Evolutionary conservation across 1,140 invertebrate species (phyloP).

Genomic region (Anthonomus grandis): DNA sequence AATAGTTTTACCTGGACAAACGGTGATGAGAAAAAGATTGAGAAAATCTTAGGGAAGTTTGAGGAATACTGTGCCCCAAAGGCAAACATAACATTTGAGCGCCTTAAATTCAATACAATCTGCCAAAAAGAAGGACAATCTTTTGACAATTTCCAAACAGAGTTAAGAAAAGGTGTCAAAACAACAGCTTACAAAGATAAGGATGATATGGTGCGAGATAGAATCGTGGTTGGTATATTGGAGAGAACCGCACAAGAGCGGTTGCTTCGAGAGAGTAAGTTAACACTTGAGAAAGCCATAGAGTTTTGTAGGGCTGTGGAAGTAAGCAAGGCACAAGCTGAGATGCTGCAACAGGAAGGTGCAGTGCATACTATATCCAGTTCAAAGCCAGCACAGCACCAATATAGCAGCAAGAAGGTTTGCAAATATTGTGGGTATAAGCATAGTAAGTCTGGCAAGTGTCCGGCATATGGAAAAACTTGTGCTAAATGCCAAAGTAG

Average conservation of each 20-base stretch:
- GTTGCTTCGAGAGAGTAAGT: slow-evolving; percentile 36
- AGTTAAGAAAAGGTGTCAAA: slow-evolving; percentile 32
- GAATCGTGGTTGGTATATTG: slow-evolving; percentile 31
- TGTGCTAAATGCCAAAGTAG: too few species aligned
- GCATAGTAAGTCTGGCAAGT: too few species aligned
- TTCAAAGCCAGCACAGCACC: slow-evolving; percentile 5
- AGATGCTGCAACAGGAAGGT: background rate
- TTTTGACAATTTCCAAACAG: slow-evolving; percentile 37
- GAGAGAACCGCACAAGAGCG: slow-evolving; percentile 35
- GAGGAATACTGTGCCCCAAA: slow-evolving; percentile 34
- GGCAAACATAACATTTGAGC: slow-evolving; percentile 31
- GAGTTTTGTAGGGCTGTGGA: background rate
- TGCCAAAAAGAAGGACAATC: slow-evolving; percentile 35
- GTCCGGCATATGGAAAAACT: too few species aligned
- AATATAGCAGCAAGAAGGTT: too few species aligned
- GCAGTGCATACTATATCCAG: slow-evolving; percentile 27
- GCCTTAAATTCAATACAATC: slow-evolving; percentile 34
- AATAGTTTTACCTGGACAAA: background rate
- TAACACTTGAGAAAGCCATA: slow-evolving; percentile 38
- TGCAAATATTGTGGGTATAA: too few species aligned
- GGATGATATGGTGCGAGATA: slow-evolving; percentile 34
- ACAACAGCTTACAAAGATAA: slow-evolving; percentile 31
- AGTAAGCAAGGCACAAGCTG: background rate
- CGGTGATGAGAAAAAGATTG: background rate
- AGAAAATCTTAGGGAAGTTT: slow-evolving; percentile 14